Base-by-base conservation (phyloP, 1,140 invertebrate genomes). In the Temnothorax curvispinosus region DNA sequence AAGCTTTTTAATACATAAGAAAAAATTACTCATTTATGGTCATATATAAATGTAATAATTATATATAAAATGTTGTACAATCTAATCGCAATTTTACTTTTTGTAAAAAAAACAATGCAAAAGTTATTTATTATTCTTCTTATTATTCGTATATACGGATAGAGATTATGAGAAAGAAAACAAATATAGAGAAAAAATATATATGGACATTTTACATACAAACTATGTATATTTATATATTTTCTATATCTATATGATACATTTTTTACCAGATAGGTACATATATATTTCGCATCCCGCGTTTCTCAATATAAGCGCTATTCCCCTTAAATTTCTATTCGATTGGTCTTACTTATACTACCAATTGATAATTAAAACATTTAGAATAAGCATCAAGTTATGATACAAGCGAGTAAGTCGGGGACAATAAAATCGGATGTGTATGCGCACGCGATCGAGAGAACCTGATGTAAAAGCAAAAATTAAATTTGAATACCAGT, bases 401-500 rank as follows among this genome's bases (percentile, higher is more conserved):
- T 18, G 38, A 80, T 52, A 80, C 6, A 64, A 50, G 9, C 58
- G 18, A 32, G n/a, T 27, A 4, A 58, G 38, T 58, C 11, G 5
- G 56, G 32, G 56, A 82, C 69, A 15, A 47, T 50, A 18, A 82
- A 32, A 27, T 54, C 27, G 21, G 15, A 41, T n/a, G 3, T n/a
- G 15, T 64, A 13, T 18, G 64, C 9, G 1, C 38, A 8, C n/a
- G 13, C 18, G 56, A 62, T 21, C 15, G 32, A 72, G 9, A 64
- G 35, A 47, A 21, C 35, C n/a, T 15, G n/a, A 81, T 56, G 50
- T 47, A 80, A 71, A 62, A 38, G 3, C 52, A 58, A 64, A 65
- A 54, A 54, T 89, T 67, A 54, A 74, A 64, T 60, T 87, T 75
- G 11, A 74, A 82, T 50, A 11, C 8, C 18, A 18, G 4, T 89